A percentile compares a stretch with the other conserved stretches of the same genome.
These are phyloP conservation scores for Xylocampa areola DNA, from an alignment of 2,888 invertebrate genomes.

Conservation along the genomic window DNA sequence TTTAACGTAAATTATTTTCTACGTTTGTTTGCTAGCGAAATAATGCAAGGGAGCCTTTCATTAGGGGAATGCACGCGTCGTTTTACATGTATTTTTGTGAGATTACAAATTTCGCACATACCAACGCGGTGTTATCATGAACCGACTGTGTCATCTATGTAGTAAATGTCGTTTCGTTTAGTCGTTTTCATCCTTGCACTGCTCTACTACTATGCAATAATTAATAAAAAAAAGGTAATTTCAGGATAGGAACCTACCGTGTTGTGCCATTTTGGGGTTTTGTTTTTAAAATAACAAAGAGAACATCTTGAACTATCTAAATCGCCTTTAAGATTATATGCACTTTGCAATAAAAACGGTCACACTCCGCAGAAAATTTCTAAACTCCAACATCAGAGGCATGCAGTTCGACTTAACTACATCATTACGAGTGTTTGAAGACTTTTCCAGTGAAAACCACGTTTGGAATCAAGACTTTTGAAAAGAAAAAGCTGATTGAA, in stretches of 20 bases:
- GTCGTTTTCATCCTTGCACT: constrained; percentile 15
- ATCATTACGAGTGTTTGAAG: constrained; percentile 53
- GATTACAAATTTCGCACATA: constrained; percentile 70
- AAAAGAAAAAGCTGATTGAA: constrained; percentile 51
- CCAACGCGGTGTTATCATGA: constrained; percentile 52
- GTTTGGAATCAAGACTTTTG: constrained; percentile 39
- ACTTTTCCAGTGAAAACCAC: constrained; percentile 46
- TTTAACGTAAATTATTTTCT: constrained; percentile 84
- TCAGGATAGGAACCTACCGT: neutral
- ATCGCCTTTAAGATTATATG: constrained; percentile 29
- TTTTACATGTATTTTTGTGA: constrained; percentile 74
- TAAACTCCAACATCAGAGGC: constrained; percentile 39
- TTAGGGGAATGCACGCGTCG: constrained; percentile 78
- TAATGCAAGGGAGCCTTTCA: constrained; percentile 77
- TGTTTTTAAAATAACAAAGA: neutral
- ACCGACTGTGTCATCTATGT: constrained; percentile 23
- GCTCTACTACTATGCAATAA: no score
- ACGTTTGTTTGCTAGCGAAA: constrained; percentile 77
- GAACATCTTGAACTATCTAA: constrained; percentile 17
- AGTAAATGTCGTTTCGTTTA: constrained; percentile 20
- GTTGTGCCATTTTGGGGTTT: neutral
- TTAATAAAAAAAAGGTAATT: neutral
- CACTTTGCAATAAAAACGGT: constrained; percentile 50
- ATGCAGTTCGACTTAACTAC: constrained; percentile 51
- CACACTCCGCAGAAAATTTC: constrained; percentile 36